Evolutionary conservation across 2,113 vertebrate genomes (phyloP), one percentile per base, ranked within the genome.

Genomic region (Onychorhynchus coronatus): DNA sequence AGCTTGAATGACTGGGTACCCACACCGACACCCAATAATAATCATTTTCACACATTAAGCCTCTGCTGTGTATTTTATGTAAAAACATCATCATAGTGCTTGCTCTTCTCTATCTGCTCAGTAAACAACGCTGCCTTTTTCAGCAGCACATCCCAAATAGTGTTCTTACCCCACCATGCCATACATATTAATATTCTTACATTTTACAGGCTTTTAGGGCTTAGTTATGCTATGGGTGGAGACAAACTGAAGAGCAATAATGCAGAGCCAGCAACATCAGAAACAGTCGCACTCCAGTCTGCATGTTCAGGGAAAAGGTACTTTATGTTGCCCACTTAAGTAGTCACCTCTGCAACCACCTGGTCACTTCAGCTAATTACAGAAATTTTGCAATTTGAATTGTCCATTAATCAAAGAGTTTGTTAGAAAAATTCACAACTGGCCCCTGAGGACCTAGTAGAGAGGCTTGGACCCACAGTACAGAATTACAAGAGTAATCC

Each of bases 361-460:
- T 23, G 4, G 30, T 35, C 37, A 44, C 41, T 68, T 81, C 4
- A 80, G 58, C 5, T 25, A 52, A 79, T 16, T 2, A 59, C 13
- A 66, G 12, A 61, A 75, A 68, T 19, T 73, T 13, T 33, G 9
- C 11, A 76, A 25, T n/a, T n/a, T n/a, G n/a, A n/a, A n/a, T 31
- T 50, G 14, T 25, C 23, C 1, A 1, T 53, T 88, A 46, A 65
- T 44, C 11, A 17, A 72, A 70, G 8, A 6, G 5, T 49, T 76
- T 76, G 14, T 33, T 25, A 61, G 0, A 5, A 47, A 85, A 78
- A 39, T 5, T 30, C 61, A 56, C n/a, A 58, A 28, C 6, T 13
- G 5, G 22, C 17, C 62, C 15, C 8, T 12, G 6, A 13, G 5
- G 13, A 31, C 7, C 1, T 0, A 25, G 23, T 5, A 55, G 44